A percentile compares a stretch with the other conserved stretches of the same genome.
Conservation (phyloP, 2,797 vertebrate genomes). For the Trachops cirrhosus region DNA sequence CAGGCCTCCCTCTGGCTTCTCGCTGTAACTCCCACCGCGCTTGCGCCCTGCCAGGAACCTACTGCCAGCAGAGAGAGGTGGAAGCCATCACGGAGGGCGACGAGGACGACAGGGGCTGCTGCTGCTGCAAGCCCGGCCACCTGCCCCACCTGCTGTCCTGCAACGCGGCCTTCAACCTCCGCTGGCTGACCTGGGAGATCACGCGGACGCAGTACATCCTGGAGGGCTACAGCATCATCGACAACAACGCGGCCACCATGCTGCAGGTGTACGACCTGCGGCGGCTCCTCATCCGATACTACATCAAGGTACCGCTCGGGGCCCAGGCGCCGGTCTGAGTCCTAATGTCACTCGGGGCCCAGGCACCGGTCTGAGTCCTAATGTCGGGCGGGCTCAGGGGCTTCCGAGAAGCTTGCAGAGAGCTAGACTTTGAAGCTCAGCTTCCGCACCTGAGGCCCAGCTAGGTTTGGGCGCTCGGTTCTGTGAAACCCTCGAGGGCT, state of each 20-base stretch:
- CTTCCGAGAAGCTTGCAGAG: not conserved
- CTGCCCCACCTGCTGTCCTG: slow-evolving; percentile 93
- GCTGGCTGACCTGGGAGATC: slow-evolving; percentile 97
- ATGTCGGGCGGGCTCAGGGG: rapidly evolving
- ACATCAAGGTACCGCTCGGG: slow-evolving; percentile 89
- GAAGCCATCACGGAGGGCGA: slow-evolving; percentile 97
- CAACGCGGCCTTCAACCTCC: slow-evolving; percentile 94
- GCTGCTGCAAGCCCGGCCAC: slow-evolving; percentile 93
- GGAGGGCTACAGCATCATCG: slow-evolving; percentile 96
- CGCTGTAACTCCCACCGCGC: not conserved
- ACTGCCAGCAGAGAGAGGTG: slow-evolving; percentile 97
- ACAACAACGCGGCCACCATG: slow-evolving; percentile 96
- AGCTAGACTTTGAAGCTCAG: not conserved
- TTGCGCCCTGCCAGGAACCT: slow-evolving; percentile 86
- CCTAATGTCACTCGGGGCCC: rapidly evolving
- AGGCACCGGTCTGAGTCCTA: rapidly evolving
- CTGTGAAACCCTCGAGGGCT: not conserved
- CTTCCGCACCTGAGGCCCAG: not conserved
- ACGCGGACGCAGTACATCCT: slow-evolving; percentile 94
- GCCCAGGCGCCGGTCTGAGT: rapidly evolving
- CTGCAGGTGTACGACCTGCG: slow-evolving; percentile 96
- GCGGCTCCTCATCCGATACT: slow-evolving; percentile 94
- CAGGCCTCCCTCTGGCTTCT: not conserved
- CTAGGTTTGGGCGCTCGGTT: not conserved
- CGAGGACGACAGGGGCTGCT: slow-evolving; percentile 94